Evolutionary conservation across 1,140 invertebrate genomes (phyloP), one percentile per base, ranked within the genome.

Genomic region (Drosophila malerkotliana): DNA sequence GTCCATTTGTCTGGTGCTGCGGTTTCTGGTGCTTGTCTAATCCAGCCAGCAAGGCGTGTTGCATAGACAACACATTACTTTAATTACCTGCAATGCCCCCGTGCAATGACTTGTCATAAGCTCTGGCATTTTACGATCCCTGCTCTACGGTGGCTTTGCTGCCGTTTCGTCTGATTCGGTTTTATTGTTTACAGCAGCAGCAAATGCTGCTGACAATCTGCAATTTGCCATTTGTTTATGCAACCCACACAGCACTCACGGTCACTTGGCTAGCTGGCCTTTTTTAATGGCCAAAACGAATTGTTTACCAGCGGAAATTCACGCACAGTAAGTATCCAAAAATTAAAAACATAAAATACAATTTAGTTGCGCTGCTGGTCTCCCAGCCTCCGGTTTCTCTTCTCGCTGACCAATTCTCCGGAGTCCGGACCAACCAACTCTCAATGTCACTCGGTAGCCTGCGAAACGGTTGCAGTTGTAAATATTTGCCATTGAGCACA

Each of bases 281-380:
- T 60, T 60, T 88, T 79, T 83, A 87, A 88, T 83, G 62, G 79
- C 72, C 83, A 88, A 67, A 88, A 79, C 83, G 84, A 88, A 88
- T 88, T 67, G 83, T 67, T 79, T 75, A 74, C 58, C 60, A 67
- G 56, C 67, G 39, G 62, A 66, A 77, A 84, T 79, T 77, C 64
- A 85, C 77, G 81, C 83, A 83, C 83, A 87, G 58, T 66, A 60
- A 68, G 66, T 37, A 44, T 44, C 41, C 41, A 44, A 44, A 44
- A 44, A 15, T 44, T 6, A 12, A 37, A 37, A 37, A 82, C 72
- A 83, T 88, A 79, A 88, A 88, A 88, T 79, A 49, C 64, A 57
- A 58, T 79, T 88, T 88, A 73, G 83, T 79, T 83, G 83, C 83
- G 83, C 83, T 79, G 83, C 72, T 73, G 67, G 61, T 51, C n/a